These are phyloP conservation scores for Clitarchus hookeri DNA, from an alignment of 2,888 invertebrate species.

Conservation along the genomic window DNA sequence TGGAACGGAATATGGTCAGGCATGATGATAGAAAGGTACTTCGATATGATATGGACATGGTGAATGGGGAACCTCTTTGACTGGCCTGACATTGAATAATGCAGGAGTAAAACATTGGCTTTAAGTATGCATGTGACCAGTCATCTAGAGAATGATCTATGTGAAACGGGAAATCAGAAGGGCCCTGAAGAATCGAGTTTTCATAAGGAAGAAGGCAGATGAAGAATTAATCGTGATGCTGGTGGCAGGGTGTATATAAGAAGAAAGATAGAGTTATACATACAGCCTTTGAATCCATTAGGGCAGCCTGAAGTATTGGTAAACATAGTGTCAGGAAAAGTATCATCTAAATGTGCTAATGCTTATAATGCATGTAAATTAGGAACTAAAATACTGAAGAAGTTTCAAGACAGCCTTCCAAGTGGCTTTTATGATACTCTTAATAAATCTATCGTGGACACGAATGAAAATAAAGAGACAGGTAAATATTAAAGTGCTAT, in stretches of 20 bases:
- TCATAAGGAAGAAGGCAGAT: background rate
- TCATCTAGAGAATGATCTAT: background rate
- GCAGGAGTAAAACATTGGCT: background rate
- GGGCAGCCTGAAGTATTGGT: no score
- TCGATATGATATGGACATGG: slow-evolving; percentile 15
- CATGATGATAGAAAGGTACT: background rate
- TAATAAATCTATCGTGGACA: no score
- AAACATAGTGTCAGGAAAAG: no score
- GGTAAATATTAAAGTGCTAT: no score
- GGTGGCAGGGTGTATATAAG: background rate
- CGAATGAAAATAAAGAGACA: no score
- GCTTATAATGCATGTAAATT: background rate
- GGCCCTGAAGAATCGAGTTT: background rate
- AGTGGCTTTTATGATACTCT: no score
- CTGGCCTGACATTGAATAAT: background rate
- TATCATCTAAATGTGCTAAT: no score
- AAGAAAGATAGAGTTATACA: background rate
- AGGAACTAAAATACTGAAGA: no score
- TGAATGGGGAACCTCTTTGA: background rate
- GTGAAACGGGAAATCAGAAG: background rate
- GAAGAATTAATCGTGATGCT: background rate
- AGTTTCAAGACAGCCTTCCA: no score
- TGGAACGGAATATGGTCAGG: background rate
- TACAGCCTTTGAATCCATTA: background rate
- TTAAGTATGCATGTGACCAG: slow-evolving; percentile 11